phyloP scores from a whole-genome alignment of 2,113 vertebrate genomes.

The Sialia sialis region DNA sequence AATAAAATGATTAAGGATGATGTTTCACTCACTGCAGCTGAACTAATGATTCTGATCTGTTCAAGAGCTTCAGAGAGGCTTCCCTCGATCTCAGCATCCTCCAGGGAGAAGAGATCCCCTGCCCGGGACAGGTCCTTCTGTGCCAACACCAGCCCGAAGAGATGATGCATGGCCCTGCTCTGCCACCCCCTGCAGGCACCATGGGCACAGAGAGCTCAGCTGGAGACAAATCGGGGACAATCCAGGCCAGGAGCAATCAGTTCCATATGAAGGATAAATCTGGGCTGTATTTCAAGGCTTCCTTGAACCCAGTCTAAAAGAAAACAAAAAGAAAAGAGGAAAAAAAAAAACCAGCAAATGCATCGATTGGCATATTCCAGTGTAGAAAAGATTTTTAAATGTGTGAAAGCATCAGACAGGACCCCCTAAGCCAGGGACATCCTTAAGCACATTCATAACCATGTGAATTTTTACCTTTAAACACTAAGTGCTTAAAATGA shows the following conservation, averaged over 20 bases:
- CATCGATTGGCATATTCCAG: neutral
- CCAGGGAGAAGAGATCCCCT: slow-evolving; percentile 93
- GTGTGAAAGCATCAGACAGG: neutral
- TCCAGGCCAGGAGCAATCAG: rapidly evolving
- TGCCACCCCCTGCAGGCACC: neutral
- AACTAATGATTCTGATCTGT: slow-evolving; percentile 91
- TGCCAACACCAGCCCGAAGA: slow-evolving; percentile 88
- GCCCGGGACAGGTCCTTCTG: slow-evolving; percentile 93
- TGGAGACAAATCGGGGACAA: neutral
- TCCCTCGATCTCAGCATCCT: slow-evolving; percentile 88
- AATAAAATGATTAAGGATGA: neutral
- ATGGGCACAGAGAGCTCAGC: neutral
- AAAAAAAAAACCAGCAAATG: neutral
- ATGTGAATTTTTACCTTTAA: neutral
- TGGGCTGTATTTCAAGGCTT: neutral
- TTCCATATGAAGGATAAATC: neutral
- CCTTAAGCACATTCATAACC: rapidly evolving
- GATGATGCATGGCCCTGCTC: slow-evolving; percentile 83
- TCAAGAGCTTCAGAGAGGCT: slow-evolving; percentile 91
- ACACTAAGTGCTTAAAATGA: neutral
- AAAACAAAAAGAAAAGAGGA: neutral
- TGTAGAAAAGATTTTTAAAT: too few species aligned
- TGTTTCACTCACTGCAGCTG: slow-evolving; percentile 80
- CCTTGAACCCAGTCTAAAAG: slow-evolving; percentile 1
- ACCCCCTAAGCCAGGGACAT: neutral